Evolutionary conservation across 2,797 vertebrate species (phyloP).

Genomic region (Lepilemur septentrionalis): DNA sequence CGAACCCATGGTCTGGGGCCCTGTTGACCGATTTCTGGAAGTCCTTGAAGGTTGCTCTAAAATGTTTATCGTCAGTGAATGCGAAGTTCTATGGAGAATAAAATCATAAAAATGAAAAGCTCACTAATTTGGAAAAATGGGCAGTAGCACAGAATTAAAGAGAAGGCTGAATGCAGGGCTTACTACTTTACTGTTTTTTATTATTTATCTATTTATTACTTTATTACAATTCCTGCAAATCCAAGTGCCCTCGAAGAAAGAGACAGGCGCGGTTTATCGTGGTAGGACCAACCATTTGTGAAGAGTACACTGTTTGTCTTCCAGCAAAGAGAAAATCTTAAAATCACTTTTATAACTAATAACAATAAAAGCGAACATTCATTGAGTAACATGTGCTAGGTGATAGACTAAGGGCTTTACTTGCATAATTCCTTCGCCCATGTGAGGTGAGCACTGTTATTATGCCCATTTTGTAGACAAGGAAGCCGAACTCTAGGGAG

Average conservation of each 20-base stretch:
- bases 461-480: background rate
- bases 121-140: background rate
- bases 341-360: background rate
- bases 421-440: background rate
- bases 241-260: background rate
- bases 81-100: background rate
- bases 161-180: background rate
- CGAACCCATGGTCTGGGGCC: background rate
- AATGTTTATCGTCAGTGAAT: background rate
- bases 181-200: background rate
- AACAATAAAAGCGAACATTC: background rate
- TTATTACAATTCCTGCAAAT: background rate
- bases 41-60: background rate
- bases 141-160: background rate
- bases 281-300: background rate
- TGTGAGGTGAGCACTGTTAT: background rate
- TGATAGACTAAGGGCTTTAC: background rate
- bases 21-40: background rate
- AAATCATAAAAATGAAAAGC: background rate
- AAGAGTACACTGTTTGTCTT: background rate
- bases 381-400: background rate
- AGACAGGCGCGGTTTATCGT: background rate
- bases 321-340: conserved; percentile 11
- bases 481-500: background rate
- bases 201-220: background rate